These are phyloP conservation scores for Melanchra persicariae DNA, from an alignment of 2,888 invertebrate genomes.

Conservation along the genomic window DNA sequence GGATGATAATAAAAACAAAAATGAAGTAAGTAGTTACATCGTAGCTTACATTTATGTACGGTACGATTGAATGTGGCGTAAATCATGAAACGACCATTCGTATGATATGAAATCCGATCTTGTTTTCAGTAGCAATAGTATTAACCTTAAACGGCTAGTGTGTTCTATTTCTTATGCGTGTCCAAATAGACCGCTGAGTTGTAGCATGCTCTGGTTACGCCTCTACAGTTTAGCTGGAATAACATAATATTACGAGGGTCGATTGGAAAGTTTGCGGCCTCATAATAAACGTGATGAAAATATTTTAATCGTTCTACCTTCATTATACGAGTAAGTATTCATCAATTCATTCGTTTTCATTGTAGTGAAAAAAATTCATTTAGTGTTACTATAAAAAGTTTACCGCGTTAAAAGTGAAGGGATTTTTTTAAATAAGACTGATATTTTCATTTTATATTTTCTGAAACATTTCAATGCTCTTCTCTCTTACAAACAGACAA, in stretches of 20 bases:
- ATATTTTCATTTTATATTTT: no score
- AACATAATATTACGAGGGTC: background rate
- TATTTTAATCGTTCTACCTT: no score
- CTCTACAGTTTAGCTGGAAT: background rate
- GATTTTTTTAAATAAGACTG: no score
- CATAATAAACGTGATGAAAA: no score
- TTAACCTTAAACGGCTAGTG: background rate
- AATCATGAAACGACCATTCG: conserved; percentile 23
- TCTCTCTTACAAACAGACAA: no score
- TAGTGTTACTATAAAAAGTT: no score
- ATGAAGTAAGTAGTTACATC: conserved; percentile 6
- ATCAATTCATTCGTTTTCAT: no score
- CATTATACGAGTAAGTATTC: no score
- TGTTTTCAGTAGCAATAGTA: conserved; percentile 13
- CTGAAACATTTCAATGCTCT: no score
- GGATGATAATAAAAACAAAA: conserved; percentile 35
- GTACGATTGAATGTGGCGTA: conserved; percentile 10
- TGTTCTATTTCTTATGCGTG: no score
- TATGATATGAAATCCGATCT: conserved; percentile 20
- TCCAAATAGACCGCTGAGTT: background rate
- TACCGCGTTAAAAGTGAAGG: no score
- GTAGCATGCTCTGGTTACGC: background rate
- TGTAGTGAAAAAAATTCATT: no score
- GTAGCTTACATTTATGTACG: background rate
- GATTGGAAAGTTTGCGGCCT: background rate